Evolutionary conservation across 1,140 invertebrate species (phyloP).

Genomic region (Mercenaria mercenaria): DNA sequence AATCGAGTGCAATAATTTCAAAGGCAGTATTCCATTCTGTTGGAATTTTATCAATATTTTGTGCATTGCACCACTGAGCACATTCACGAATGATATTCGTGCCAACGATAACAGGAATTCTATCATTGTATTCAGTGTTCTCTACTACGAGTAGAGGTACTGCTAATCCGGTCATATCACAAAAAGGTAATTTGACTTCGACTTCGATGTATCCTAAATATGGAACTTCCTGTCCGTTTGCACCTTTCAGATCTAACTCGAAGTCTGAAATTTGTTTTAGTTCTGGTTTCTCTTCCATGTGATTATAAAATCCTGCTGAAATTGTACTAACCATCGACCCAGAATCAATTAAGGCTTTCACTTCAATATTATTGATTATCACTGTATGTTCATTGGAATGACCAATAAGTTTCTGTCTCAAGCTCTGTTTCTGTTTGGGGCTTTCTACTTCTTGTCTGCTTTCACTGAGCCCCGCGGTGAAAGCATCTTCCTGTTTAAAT

Average conservation of each 20-base stretch:
- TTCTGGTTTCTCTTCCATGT: neutral
- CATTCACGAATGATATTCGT: conserved; percentile 1
- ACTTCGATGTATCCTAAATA: neutral
- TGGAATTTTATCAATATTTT: neutral
- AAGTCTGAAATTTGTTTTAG: neutral
- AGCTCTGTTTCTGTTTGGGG: neutral
- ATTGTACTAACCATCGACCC: neutral
- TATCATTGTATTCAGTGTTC: neutral
- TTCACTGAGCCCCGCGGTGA: neutral
- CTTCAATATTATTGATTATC: neutral
- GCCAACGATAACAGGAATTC: neutral
- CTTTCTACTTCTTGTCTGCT: neutral
- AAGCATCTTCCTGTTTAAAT: neutral
- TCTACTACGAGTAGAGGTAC: neutral
- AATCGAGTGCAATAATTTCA: neutral
- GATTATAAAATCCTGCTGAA: neutral
- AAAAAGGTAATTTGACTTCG: neutral
- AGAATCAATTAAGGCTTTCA: neutral
- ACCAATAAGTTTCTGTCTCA: neutral
- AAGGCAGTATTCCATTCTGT: neutral
- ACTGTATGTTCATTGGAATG: neutral
- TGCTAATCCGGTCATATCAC: neutral
- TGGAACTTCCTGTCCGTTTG: neutral
- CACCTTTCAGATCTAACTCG: neutral
- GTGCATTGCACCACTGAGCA: neutral